Evolutionary conservation across 35 echinoderm and acorn worm genomes (phyloP), one percentile per base, ranked within the genome.

Genomic region (Anneissia japonica): DNA sequence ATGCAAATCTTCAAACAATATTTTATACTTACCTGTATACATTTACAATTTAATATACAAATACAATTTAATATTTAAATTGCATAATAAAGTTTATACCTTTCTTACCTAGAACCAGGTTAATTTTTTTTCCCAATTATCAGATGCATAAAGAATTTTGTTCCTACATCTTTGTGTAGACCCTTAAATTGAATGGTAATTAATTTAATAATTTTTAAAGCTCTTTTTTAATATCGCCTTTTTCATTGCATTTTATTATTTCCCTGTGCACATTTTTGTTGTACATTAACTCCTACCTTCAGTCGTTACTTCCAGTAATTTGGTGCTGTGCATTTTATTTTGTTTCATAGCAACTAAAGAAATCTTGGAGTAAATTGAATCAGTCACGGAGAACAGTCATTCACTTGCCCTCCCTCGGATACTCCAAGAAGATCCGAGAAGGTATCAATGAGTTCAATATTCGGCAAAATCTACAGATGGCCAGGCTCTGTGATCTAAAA

Each of bases 381-480:
- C 84, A 84, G 76, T 93, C 89, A 16, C 80, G 91, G 14, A 80
- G 95, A 39, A 88, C 93, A 30, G 56, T 93, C 14, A 86, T 97
- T 23, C 95, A 97, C 35, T 21, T 97, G 17, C 95, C 95, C 0
- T 97, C 95, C 4, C 79, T 97, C 6, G 95, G 95, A 1, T 97
- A 97, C 56, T 97, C 95, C 2, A 88, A 93, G 13, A 97, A 97
- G 72, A 97, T 97, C 34, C 77, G 95, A 31, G 77, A 92, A 13
- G 83, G 91, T 26, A 91, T 97, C 28, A 90, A 90, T 43, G 95
- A 97, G 37, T 93, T 97, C 81, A 97, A 97, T 74, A 86, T 97
- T 11, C 85, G 83, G 31, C 95, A 97, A 29, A 97, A 97, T 73
- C 91, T 93, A 84, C 94, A 97, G 45, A 97, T 97, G 94, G 91